Percentiles rank a stretch among this genome's conserved stretches.
Conservation (phyloP, 2,888 invertebrate genomes). For the Erebia ligea region DNA sequence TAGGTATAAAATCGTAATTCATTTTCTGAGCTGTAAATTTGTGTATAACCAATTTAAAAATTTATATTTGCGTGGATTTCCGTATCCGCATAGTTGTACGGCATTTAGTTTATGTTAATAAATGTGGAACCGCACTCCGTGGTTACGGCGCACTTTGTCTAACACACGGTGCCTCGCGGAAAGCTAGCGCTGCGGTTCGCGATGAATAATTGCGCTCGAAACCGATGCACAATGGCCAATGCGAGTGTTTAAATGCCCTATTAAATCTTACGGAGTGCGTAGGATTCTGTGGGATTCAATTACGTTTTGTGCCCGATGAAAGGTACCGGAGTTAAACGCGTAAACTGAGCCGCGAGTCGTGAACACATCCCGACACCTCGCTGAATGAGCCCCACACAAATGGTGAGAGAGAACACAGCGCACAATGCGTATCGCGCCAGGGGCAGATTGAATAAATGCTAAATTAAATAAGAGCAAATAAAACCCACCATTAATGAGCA, state of each 20-base stretch:
- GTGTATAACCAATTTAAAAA: conserved; percentile 26
- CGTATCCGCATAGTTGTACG: conserved; percentile 46
- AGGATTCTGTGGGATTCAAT: conserved; percentile 83
- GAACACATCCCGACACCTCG: conserved; percentile 82
- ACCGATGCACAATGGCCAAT: conserved; percentile 80
- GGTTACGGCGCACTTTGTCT: conserved; percentile 63
- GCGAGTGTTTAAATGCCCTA: conserved; percentile 83
- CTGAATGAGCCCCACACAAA: conserved; percentile 82
- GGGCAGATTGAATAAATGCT: conserved; percentile 82
- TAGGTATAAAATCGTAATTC: background rate
- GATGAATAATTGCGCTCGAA: conserved; percentile 81
- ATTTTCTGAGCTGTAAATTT: background rate
- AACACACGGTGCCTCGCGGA: conserved; percentile 68
- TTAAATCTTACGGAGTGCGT: conserved; percentile 81
- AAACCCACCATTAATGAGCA: conserved; percentile 75
- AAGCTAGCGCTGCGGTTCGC: conserved; percentile 72
- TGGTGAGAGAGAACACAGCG: conserved; percentile 68
- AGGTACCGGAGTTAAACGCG: conserved; percentile 76
- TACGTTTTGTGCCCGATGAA: conserved; percentile 82
- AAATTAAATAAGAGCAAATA: conserved; percentile 84
- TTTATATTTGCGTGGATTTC: conserved; percentile 36
- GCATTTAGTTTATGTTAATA: conserved; percentile 50
- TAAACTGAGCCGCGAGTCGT: conserved; percentile 76
- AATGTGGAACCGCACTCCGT: conserved; percentile 60
- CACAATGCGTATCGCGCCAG: conserved; percentile 70